A percentile compares a stretch with the other conserved stretches of the same genome.
These are phyloP conservation scores for Nematopogon swammerdamellus DNA, from an alignment of 2,888 invertebrate species.

Conservation along the genomic window DNA sequence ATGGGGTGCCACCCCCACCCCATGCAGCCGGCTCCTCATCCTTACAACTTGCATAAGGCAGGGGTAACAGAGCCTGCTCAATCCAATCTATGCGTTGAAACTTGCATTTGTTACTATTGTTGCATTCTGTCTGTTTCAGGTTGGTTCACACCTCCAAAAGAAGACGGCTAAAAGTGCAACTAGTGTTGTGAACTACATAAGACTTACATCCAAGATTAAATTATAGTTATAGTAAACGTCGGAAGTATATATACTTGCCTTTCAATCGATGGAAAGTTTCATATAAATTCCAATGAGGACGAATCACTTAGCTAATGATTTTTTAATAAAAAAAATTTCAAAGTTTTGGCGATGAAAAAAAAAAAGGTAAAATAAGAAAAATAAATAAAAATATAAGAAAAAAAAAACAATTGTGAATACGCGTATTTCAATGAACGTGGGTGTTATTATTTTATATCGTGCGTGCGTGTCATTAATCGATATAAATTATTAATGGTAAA, in stretches of 20 bases:
- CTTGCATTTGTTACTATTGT: too few relatives aligned
- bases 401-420: neutral
- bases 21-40: too few relatives aligned
- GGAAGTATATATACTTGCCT: neutral
- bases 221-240: neutral
- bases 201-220: neutral
- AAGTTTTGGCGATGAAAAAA: neutral
- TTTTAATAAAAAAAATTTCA: neutral
- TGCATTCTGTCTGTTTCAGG: slow-evolving; percentile 64
- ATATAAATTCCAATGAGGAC: neutral
- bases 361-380: neutral
- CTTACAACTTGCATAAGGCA: too few relatives aligned
- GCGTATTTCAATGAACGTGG: neutral
- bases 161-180: slow-evolving; percentile 70
- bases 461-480: neutral
- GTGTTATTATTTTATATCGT: neutral
- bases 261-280: neutral
- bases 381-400: too few relatives aligned
- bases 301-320: neutral
- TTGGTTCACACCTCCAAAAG: slow-evolving; percentile 89
- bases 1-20: too few relatives aligned
- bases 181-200: neutral
- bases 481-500: slow-evolving; percentile 20
- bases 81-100: too few relatives aligned
- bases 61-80: too few relatives aligned